phyloP scores from a whole-genome alignment of 1,140 invertebrate species.

The Maconellicoccus hirsutus region DNA sequence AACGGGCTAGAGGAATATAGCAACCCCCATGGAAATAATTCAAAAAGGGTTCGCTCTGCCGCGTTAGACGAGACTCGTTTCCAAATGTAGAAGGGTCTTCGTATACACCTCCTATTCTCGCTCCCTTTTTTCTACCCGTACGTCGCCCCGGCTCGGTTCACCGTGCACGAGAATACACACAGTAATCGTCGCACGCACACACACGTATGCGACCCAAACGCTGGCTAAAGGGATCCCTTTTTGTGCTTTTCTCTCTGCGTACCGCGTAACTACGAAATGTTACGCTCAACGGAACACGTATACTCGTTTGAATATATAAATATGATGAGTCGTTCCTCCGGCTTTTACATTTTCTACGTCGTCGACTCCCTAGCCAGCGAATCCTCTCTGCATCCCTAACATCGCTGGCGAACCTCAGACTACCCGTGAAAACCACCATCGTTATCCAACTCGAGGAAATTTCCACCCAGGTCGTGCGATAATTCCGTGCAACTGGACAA shows the following conservation, averaged over 20 bases:
- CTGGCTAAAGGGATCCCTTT: conserved; percentile 4
- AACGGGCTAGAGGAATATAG: background rate
- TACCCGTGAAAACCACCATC: background rate
- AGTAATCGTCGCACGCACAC: background rate
- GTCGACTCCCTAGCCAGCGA: too few relatives aligned
- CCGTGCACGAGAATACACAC: background rate
- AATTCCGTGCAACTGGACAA: too few relatives aligned
- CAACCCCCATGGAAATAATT: conserved; percentile 19
- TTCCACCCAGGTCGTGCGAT: too few relatives aligned
- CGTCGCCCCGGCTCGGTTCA: background rate
- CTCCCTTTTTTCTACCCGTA: too few relatives aligned
- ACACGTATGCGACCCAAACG: background rate
- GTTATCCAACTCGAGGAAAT: background rate
- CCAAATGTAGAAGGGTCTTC: background rate
- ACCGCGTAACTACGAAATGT: background rate
- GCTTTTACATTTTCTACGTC: too few relatives aligned
- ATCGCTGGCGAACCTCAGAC: too few relatives aligned
- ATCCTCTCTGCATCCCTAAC: too few relatives aligned
- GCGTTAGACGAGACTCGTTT: background rate
- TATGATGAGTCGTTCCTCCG: too few relatives aligned
- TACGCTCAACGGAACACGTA: conserved; percentile 14
- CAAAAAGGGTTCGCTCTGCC: conserved; percentile 10
- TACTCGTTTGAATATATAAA: background rate
- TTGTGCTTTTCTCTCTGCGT: background rate
- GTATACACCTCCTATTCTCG: background rate